Evolutionary conservation across 2,797 vertebrate species (phyloP).

Genomic region (Paratrypauchen microcephalus): DNA sequence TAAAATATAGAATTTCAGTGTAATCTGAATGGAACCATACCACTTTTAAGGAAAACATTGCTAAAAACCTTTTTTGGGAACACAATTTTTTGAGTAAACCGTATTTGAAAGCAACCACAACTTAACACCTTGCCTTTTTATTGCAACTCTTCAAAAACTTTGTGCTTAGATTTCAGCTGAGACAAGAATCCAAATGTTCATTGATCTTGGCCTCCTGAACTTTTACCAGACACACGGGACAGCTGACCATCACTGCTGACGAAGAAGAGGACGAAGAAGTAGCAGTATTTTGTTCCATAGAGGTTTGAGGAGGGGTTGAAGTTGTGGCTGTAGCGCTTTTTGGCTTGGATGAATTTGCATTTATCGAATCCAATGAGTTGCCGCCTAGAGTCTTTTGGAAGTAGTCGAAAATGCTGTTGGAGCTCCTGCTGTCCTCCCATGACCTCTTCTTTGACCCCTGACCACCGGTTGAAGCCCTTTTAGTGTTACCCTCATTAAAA

Average conservation of each 20-base stretch:
- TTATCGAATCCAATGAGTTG: conserved; percentile 16
- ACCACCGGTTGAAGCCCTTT: neutral
- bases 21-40: neutral
- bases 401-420: conserved; percentile 59
- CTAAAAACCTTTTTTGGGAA: neutral
- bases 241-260: conserved; percentile 73
- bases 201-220: conserved; percentile 86
- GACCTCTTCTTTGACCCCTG: conserved; percentile 64
- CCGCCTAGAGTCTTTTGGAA: conserved; percentile 57
- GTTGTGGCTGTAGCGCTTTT: conserved; percentile 16
- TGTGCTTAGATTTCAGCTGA: conserved; percentile 54
- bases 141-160: neutral
- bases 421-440: conserved; percentile 46
- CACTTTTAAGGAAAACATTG: neutral
- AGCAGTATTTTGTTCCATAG: conserved; percentile 8
- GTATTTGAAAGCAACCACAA: neutral
- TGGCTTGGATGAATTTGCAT: conserved; percentile 29
- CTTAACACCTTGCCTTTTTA: neutral
- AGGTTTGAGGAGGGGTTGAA: conserved; percentile 12
- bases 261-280: conserved; percentile 20
- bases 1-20: neutral
- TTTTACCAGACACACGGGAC: conserved; percentile 84
- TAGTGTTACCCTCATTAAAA: conserved; percentile 22
- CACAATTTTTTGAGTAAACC: neutral
- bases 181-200: conserved; percentile 89